Evolutionary conservation across 2,113 vertebrate species (phyloP).

Genomic region (Elephantulus edwardii): DNA sequence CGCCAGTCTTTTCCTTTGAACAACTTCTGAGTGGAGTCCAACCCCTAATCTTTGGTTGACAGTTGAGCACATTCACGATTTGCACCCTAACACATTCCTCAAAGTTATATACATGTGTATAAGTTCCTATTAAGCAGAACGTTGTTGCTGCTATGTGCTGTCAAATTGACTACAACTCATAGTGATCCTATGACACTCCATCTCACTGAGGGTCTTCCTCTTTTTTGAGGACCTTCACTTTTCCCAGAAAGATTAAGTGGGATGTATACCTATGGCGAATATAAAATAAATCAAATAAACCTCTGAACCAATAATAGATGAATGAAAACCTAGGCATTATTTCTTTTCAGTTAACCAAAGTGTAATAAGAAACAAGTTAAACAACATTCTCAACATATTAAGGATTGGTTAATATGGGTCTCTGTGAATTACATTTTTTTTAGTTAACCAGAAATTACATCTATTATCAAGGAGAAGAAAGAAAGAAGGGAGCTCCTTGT

Average conservation of each 20-base stretch:
- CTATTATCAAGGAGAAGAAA: neutral
- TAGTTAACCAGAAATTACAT: conserved; percentile 14
- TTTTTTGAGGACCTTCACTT: no score
- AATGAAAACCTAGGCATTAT: neutral
- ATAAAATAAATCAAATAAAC: neutral
- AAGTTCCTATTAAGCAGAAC: neutral
- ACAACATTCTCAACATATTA: neutral
- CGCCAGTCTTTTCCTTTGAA: neutral
- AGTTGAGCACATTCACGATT: neutral
- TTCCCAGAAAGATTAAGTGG: no score
- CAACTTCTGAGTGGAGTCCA: neutral
- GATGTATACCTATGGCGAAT: neutral
- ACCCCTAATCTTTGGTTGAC: neutral
- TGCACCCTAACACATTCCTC: neutral
- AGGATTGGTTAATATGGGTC: neutral
- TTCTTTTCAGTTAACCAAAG: conserved; percentile 31
- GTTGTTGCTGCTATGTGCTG: no score
- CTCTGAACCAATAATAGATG: neutral
- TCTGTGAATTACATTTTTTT: neutral
- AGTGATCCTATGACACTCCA: no score
- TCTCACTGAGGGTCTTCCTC: no score
- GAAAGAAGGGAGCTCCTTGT: neutral
- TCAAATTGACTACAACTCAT: no score
- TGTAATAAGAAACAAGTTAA: neutral
- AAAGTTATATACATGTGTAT: neutral